Conservation (phyloP, 1,140 invertebrate genomes). For the Drosophila lacertosa region DNA sequence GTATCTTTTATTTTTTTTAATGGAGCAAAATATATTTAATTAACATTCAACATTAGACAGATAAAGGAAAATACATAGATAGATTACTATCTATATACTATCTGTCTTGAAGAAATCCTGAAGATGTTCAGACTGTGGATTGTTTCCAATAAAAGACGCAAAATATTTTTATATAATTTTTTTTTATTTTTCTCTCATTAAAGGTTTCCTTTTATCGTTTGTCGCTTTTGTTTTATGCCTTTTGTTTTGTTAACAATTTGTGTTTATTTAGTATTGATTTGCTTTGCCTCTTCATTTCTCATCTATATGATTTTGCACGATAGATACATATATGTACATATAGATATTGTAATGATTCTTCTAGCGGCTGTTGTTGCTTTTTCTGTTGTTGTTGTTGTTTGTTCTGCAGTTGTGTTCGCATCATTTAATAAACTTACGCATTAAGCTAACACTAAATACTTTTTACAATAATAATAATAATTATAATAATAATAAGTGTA, state of each 20-base stretch:
- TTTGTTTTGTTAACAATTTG: constrained; percentile 75
- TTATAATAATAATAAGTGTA: constrained; percentile 51
- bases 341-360: too few species aligned
- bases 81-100: too few species aligned
- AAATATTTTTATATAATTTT: constrained; percentile 47
- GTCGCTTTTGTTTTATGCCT: constrained; percentile 21
- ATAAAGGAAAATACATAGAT: too few species aligned
- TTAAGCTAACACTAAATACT: constrained; percentile 81
- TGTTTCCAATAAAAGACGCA: constrained; percentile 2
- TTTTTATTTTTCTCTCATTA: constrained; percentile 65
- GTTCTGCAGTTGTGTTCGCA: constrained; percentile 44
- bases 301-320: constrained; percentile 19
- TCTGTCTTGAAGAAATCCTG: neutral
- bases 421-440: constrained; percentile 74
- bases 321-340: too few species aligned
- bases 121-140: too few species aligned
- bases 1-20: neutral
- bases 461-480: constrained; percentile 79
- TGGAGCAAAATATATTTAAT: too few species aligned
- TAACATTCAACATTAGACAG: too few species aligned
- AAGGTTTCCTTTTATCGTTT: constrained; percentile 60
- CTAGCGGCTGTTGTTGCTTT: constrained; percentile 25
- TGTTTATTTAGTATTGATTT: constrained; percentile 69
- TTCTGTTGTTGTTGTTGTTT: constrained; percentile 25
- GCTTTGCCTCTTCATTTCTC: constrained; percentile 36